Conservation (phyloP, 2,113 vertebrate genomes). For the Phycodurus eques region DNA sequence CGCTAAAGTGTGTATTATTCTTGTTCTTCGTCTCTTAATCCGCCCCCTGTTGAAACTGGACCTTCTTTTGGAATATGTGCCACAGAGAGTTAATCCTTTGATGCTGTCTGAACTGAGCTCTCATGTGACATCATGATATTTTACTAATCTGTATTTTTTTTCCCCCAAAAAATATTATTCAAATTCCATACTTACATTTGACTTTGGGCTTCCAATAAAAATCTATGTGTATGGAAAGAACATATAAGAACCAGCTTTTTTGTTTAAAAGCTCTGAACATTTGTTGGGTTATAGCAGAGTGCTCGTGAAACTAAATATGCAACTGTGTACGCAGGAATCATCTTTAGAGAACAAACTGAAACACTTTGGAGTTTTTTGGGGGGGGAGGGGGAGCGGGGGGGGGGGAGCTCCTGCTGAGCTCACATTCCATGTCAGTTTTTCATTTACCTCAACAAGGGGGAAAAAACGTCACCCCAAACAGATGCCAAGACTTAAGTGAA, state of each 20-base stretch:
- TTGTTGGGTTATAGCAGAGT: not conserved
- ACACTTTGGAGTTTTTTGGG: conserved; percentile 5
- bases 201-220: not conserved
- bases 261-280: not conserved
- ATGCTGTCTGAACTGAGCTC: no score
- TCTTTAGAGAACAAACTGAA: conserved; percentile 5
- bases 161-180: not conserved
- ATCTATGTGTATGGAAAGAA: not conserved
- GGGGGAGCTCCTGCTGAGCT: conserved; percentile 82
- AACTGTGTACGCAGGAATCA: not conserved
- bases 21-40: no score
- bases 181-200: not conserved
- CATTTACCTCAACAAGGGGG: conserved; percentile 79
- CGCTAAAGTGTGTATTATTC: no score
- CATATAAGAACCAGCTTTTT: not conserved
- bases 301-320: not conserved
- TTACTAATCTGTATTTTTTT: not conserved
- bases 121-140: not conserved
- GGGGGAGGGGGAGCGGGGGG: conserved; percentile 67
- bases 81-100: no score
- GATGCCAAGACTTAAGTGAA: conserved; percentile 91
- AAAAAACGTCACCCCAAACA: conserved; percentile 59
- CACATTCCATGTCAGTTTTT: conserved; percentile 83
- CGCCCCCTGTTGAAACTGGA: no score
- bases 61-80: no score